Base-by-base conservation (phyloP, 2,888 invertebrate genomes). In the Diploptera punctata region DNA sequence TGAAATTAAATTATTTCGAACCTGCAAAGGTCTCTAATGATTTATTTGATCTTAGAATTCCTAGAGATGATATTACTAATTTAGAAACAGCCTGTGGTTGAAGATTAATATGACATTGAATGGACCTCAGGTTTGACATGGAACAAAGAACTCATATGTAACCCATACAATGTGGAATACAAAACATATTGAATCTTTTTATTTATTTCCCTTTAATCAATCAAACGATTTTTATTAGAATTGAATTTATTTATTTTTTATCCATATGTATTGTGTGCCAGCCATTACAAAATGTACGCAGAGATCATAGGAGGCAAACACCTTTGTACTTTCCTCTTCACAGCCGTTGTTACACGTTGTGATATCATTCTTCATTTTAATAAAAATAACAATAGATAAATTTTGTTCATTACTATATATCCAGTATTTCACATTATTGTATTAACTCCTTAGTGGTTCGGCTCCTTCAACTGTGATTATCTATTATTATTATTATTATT, bases 181-280 rank as follows among this genome's bases (percentile, higher is more conserved):
- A 57, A 57, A 29, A 57, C 57, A n/a, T n/a, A n/a, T n/a, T 38
- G 10, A n/a, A 47, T 24, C 26, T 65, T 65, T 43, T 65, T 65
- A 21, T 65, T 47, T n/a, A n/a, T n/a, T n/a, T n/a, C n/a, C n/a
- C n/a, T n/a, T n/a, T 47, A 44, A 65, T 65, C 65, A 65, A 65
- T 65, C 44, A 65, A 16, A 18, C 21, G n/a, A 24, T 65, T 65
- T 65, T 65, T 65, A 65, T 44, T 65, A 26, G 24, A 21, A 65
- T 26, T 0, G 24, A 16, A 62, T 43, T 44, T 47, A 65, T 65
- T 47, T 44, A 65, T 44, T 44, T 16, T 26, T 65, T 9, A 1
- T 57, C 29, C 9, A 3, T 4, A 47, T 38, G 21, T n/a, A 29
- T 57, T 57, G 16, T 57, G 29, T 57, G 29, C 57, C n/a, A 29